Evolutionary conservation across 2,888 invertebrate species (phyloP), one percentile per base, ranked within the genome.

Genomic region (Harpagoxenus sublaevis): DNA sequence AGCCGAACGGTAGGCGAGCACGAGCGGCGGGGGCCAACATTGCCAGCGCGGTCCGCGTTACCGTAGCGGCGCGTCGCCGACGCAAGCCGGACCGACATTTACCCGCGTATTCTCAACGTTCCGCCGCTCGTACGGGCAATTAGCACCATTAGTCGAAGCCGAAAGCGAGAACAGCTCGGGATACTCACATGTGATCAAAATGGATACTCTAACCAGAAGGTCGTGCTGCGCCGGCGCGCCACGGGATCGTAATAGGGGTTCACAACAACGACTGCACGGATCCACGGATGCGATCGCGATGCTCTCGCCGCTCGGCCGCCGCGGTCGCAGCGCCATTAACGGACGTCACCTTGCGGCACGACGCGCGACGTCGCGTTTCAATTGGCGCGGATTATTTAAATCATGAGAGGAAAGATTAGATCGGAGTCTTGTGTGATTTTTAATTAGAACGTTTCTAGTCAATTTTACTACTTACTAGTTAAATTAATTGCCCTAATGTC

Each of bases 111-210:
- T 90, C 53, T 89, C 84, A 87, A 90, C 70, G 86, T 85, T 86
- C 60, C 81, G 85, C 79, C 60, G 81, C 82, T 60, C 84, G 87
- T 90, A 90, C 87, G 90, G 89, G 81, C 88, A 86, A 89, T 87
- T 87, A 90, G 89, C 93, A 92, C 92, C 91, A 91, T 91, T 90
- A 92, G 91, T 92, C 73, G 31, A 82, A 53, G 91, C 92, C 89
- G 89, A 94, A 94, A 93, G 91, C 91, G 88, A 92, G 92, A 93
- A 91, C 93, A 93, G 93, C 91, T 94, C 94, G 91, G 89, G 91
- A 96, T 97, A 98, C 97, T 98, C 97, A 98, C 98, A 97, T 98
- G 97, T 97, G 97, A 97, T 97, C 97, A 96, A 97, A 97, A 97
- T 97, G 97, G 97, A 97, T 97, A 97, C 97, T 97, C 97, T 97